Evolutionary conservation across 1,140 invertebrate genomes (phyloP).

Genomic region (Mizuhopecten yessoensis): DNA sequence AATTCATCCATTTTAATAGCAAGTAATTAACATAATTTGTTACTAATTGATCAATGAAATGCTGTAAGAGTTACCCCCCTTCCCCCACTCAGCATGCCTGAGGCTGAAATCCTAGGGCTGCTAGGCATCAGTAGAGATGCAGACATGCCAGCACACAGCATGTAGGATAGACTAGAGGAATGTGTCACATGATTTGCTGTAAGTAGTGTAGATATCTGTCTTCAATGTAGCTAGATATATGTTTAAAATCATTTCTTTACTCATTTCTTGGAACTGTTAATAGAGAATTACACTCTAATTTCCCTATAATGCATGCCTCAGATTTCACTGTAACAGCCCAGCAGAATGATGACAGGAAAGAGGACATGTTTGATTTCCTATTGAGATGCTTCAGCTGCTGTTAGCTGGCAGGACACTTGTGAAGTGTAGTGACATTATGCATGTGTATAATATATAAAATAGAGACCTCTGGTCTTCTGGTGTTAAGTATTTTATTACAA

Average conservation of each 20-base stretch:
- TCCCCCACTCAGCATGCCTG: constrained; percentile 19
- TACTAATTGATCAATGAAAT: neutral
- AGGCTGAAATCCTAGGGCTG: constrained; percentile 31
- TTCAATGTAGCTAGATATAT: neutral
- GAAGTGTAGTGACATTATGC: neutral
- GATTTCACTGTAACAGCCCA: neutral
- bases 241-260: neutral
- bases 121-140: constrained; percentile 14
- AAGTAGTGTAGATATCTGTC: neutral
- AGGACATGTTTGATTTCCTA: neutral
- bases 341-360: constrained; percentile 37
- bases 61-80: neutral
- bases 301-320: neutral
- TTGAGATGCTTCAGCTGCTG: neutral
- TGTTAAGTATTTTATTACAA: too few relatives aligned
- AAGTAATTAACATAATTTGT: neutral
- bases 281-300: neutral
- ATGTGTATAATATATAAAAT: neutral
- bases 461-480: too few relatives aligned
- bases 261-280: neutral
- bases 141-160: neutral
- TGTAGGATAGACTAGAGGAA: neutral
- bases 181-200: neutral
- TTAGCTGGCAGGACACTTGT: neutral
- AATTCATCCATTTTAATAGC: too few relatives aligned